Evolutionary conservation across 2,113 vertebrate genomes (phyloP), one percentile per base, ranked within the genome.

Genomic region (Odocoileus virginianus): DNA sequence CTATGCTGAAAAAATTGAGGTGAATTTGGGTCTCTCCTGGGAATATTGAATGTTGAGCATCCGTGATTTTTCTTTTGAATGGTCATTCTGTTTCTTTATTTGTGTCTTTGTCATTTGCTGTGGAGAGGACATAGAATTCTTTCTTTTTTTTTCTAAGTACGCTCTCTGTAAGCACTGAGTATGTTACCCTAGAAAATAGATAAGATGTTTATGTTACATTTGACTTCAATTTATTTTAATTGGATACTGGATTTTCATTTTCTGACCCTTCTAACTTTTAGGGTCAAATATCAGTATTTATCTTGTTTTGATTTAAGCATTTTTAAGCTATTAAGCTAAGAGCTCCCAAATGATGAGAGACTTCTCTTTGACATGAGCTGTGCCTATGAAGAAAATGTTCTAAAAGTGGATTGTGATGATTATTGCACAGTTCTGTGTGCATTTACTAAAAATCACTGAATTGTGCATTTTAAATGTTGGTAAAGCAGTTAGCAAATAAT

Each of bases 221-320:
- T 95, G 58, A 84, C 30, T 82, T 94, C 17, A 89, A 6, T 89
- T 25, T 58, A 90, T 92, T 91, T 58, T 83, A 79, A 45, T 43
- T 93, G 28, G 43, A 71, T 93, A 67, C 9, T 89, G 30, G 91
- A 95, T 92, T 96, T 79, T 95, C 9, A 74, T 88, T 95, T 93
- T 89, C 55, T 96, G 13, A 36, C 50, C 81, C 94, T 82, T 97
- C 8, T 88, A 54, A 92, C 25, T 93, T 94, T 89, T 82, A 78
- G 54, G 16, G n/a, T 71, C 43, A 76, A 16, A 23, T 81, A 14
- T 94, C 28, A 95, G 13, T 92, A 54, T 91, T 94, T 67, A 94
- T 8, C 47, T 82, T 76, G 14, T 61, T 90, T 89, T 97, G 52
- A 78, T 84, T 92, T 92, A 52, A 57, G 92, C 85, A 30, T 36